Percentiles rank a stretch among this genome's conserved stretches.
Evolutionary conservation across 1,140 invertebrate species (phyloP).

Genomic region (Cryptotermes secundus): DNA sequence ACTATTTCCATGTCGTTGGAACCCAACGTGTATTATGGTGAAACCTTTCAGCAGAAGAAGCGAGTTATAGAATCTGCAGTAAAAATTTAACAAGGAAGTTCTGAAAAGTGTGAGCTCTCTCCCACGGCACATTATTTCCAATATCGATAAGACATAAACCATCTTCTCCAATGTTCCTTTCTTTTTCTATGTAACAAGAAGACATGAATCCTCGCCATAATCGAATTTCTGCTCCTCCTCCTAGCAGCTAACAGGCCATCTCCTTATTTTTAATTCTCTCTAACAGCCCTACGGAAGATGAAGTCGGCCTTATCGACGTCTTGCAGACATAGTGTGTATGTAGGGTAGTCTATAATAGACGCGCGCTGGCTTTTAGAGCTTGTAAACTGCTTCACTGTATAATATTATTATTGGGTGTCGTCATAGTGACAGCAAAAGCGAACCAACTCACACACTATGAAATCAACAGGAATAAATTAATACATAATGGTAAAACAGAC

Average conservation of each 20-base stretch:
- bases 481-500: too few species aligned
- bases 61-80: too few species aligned
- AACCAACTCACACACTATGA: neutral
- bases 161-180: neutral
- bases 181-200: neutral
- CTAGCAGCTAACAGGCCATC: neutral
- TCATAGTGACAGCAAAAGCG: neutral
- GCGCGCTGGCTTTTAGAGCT: neutral
- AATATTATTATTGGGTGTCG: neutral
- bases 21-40: too few species aligned
- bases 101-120: neutral
- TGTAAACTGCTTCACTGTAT: neutral
- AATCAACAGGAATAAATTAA: too few species aligned
- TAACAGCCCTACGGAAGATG: neutral
- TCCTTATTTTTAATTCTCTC: neutral
- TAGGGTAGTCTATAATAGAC: neutral
- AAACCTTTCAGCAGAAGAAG: too few species aligned
- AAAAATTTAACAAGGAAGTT: too few species aligned
- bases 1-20: too few species aligned
- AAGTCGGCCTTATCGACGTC: neutral
- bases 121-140: neutral
- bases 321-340: neutral
- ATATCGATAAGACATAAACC: slow-evolving; percentile 2
- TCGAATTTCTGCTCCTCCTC: neutral
- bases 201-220: neutral